These are phyloP conservation scores for Rhabdomys pumilio DNA, from an alignment of 2,797 vertebrate genomes.

Conservation along the genomic window DNA sequence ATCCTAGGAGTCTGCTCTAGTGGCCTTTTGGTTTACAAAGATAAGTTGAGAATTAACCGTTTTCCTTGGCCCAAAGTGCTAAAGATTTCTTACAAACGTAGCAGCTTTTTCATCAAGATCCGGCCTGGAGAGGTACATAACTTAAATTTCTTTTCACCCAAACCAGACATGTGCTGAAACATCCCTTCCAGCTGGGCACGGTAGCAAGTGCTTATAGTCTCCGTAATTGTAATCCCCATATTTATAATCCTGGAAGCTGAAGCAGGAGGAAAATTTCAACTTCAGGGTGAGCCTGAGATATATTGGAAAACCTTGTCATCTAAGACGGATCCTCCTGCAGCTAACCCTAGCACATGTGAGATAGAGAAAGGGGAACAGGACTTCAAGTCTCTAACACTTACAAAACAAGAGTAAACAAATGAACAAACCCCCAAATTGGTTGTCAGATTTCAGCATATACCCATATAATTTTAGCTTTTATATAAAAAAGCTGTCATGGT, in stretches of 20 bases:
- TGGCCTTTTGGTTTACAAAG: conserved; percentile 98
- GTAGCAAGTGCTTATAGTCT: neutral
- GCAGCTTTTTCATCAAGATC: conserved; percentile 98
- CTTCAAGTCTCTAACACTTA: neutral
- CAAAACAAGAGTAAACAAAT: neutral
- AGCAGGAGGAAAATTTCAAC: neutral
- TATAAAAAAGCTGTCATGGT: neutral
- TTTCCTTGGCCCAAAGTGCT: conserved; percentile 99
- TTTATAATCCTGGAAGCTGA: neutral
- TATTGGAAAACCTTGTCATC: neutral
- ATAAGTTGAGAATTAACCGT: conserved; percentile 97
- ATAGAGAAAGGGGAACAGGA: neutral
- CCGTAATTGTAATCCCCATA: too few relatives aligned
- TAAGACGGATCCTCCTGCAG: neutral
- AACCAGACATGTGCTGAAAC: conserved; percentile 20
- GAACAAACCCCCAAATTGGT: neutral
- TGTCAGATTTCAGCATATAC: conserved; percentile 37
- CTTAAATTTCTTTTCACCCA: conserved; percentile 1
- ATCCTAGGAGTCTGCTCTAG: conserved; percentile 97
- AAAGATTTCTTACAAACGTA: conserved; percentile 98
- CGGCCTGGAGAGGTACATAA: conserved; percentile 94
- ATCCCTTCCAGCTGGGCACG: neutral
- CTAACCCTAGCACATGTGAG: neutral
- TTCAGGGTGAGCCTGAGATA: neutral
- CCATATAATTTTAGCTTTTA: conserved; percentile 66